These are phyloP conservation scores for Maniola hyperantus DNA, from an alignment of 2,888 invertebrate species.

Conservation along the genomic window DNA sequence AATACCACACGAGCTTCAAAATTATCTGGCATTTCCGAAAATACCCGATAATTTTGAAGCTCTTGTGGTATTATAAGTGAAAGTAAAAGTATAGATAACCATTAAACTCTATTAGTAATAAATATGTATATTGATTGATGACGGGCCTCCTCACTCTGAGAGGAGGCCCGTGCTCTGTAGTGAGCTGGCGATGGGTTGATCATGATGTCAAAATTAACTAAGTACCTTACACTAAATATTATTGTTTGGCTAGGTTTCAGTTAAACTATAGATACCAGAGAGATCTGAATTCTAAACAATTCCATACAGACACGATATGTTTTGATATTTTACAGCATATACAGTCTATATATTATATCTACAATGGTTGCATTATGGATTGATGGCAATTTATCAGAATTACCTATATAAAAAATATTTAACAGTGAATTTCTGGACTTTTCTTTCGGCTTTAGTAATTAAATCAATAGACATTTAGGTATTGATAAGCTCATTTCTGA, in stretches of 20 bases:
- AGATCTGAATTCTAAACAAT: not conserved
- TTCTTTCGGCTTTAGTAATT: not conserved
- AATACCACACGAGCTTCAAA: no score
- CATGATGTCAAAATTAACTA: not conserved
- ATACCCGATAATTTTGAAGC: no score
- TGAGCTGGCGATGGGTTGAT: no score
- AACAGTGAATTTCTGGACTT: not conserved
- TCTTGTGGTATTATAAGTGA: no score
- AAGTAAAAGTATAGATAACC: not conserved
- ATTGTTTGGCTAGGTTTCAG: not conserved
- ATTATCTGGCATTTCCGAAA: no score
- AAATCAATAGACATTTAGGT: not conserved
- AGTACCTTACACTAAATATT: not conserved
- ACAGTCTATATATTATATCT: not conserved
- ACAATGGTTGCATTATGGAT: not conserved
- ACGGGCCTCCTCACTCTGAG: no score
- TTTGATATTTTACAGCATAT: not conserved
- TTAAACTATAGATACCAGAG: conserved; percentile 1
- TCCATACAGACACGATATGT: not conserved
- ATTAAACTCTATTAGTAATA: not conserved
- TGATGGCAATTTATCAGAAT: not conserved
- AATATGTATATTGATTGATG: no score
- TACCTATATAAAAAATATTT: not conserved
- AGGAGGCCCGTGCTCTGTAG: no score
- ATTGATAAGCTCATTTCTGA: conserved; percentile 3